phyloP scores from a whole-genome alignment of 2,888 invertebrate genomes.

The Erynnis tages region DNA sequence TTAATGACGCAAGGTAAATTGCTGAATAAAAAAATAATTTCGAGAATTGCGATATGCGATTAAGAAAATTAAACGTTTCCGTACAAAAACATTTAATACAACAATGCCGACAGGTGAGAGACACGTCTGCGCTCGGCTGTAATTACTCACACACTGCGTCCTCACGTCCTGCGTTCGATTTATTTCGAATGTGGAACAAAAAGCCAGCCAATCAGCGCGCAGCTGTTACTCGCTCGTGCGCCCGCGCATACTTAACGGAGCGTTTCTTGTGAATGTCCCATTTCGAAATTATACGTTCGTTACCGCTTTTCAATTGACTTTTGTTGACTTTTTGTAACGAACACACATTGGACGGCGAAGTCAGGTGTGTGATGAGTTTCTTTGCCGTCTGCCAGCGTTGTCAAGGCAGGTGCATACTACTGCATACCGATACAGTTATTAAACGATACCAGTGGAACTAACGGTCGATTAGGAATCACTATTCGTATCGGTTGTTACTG shows the following conservation, averaged over 20 bases:
- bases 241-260: conserved; percentile 45
- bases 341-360: conserved; percentile 33
- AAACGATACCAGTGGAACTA: conserved; percentile 10
- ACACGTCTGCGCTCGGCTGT: conserved; percentile 44
- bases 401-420: conserved; percentile 27
- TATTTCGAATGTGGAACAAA: conserved; percentile 62
- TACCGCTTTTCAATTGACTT: conserved; percentile 40
- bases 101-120: conserved; percentile 50
- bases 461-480: conserved; percentile 7
- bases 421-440: conserved; percentile 13
- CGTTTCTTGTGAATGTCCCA: conserved; percentile 42
- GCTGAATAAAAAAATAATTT: conserved; percentile 8
- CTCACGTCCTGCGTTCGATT: conserved; percentile 44
- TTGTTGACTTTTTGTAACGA: conserved; percentile 35
- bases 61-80: conserved; percentile 20
- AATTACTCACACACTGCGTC: conserved; percentile 50
- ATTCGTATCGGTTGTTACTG: conserved; percentile 3
- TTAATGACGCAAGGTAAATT: neutral
- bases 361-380: conserved; percentile 21
- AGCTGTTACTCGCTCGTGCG: conserved; percentile 65
- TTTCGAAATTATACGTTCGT: conserved; percentile 44
- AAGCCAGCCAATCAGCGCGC: conserved; percentile 57
- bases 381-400: conserved; percentile 18
- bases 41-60: conserved; percentile 12
- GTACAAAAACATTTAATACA: conserved; percentile 34